Base-by-base conservation (phyloP, 2,113 vertebrate species). In the Phalacrocorax brasilianus region DNA sequence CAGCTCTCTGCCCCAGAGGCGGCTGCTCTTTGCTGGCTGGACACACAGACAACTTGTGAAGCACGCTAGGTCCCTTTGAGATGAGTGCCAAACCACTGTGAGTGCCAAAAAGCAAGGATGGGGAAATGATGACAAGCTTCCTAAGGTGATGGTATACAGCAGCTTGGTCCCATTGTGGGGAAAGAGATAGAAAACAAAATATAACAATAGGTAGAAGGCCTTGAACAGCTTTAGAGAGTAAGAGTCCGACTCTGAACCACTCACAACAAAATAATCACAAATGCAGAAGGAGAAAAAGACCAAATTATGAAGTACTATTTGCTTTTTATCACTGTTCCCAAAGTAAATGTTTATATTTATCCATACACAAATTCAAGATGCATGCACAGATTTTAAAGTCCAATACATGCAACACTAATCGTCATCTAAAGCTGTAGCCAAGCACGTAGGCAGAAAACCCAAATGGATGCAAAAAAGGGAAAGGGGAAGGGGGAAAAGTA, bases 301-400 rank as follows among this genome's bases (percentile, higher is more conserved):
- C 75, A 79, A 92, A 95, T 96, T 88, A 95, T 78, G 95, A 93
- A 82, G 91, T 32, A 82, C 84, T 94, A 95, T 96, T 97, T 97
- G 83, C 87, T 97, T 92, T 92, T 83, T 85, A 95, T 95, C 95
- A 75, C 68, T 73, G 65, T 91, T 96, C 79, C 65, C 90, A 95
- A 95, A 94, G 91, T 96, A 96, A 97, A 95, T 97, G 96, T 98
- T 98, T 97, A 95, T 76, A 87, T 93, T 97, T 88, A 91, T 90
- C 93, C 84, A 95, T 55, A 45, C 44, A 95, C 85, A 93, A 85
- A 94, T 93, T 73, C n/a, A 80, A 76, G 82, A 96, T 95, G 81
- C 67, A 87, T 94, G 62, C 67, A 73, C 15, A 83, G 89, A 97
- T 94, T 96, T 95, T 95, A 81, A 97, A 96, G 95, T 70, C 93